These are phyloP conservation scores for Mobula hypostoma DNA, from an alignment of 2,113 vertebrate species.

Conservation along the genomic window DNA sequence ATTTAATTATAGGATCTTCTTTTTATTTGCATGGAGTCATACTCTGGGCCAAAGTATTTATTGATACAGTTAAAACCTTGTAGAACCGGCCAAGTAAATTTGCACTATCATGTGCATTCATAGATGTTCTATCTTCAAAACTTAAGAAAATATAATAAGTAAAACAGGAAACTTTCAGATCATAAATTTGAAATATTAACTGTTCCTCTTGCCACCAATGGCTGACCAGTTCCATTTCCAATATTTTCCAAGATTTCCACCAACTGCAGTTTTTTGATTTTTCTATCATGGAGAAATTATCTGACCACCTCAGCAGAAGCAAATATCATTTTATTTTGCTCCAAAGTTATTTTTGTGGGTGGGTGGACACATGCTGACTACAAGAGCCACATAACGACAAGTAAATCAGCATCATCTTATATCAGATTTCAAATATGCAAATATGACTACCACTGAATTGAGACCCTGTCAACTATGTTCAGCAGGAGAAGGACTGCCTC, in stretches of 20 bases:
- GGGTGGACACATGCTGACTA: not conserved
- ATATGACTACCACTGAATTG: too few relatives aligned
- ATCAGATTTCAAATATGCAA: not conserved
- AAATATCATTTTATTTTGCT: not conserved
- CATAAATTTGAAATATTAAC: too few relatives aligned
- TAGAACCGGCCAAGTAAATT: not conserved
- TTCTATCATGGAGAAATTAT: too few relatives aligned
- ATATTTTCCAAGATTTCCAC: too few relatives aligned
- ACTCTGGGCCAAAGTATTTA: not conserved
- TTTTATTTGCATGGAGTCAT: not conserved
- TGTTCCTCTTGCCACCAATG: too few relatives aligned
- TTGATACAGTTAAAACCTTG: not conserved
- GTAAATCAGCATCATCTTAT: not conserved
- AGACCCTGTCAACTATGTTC: not conserved
- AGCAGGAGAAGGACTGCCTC: not conserved
- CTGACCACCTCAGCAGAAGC: not conserved
- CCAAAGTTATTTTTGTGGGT: not conserved
- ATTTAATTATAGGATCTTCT: not conserved
- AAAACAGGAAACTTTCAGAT: too few relatives aligned
- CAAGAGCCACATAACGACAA: not conserved
- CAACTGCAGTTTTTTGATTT: too few relatives aligned
- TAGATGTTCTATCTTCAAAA: not conserved
- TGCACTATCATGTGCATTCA: not conserved
- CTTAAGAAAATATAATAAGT: too few relatives aligned
- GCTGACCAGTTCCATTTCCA: too few relatives aligned